A percentile compares a stretch with the other conserved stretches of the same genome.
Conservation (phyloP, 2,113 vertebrate genomes). For the Sardina pilchardus region DNA sequence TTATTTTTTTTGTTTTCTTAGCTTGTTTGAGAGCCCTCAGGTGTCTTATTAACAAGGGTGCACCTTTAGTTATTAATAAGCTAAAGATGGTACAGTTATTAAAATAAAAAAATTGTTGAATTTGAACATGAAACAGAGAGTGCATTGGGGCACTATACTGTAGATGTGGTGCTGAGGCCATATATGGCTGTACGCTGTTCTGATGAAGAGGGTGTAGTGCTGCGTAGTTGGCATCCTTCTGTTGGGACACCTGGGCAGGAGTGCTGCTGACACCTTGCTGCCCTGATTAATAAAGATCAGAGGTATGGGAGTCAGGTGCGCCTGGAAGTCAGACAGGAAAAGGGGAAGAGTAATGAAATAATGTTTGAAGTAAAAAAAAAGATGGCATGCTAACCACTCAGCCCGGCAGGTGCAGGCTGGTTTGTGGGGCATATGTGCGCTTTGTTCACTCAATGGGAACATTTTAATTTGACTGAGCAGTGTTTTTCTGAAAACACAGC, state of each 20-base stretch:
- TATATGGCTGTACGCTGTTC: not conserved
- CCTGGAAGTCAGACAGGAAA: slow-evolving; percentile 27
- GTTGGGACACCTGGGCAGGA: slow-evolving; percentile 20
- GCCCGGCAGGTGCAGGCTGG: slow-evolving; percentile 61
- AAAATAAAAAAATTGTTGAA: not conserved
- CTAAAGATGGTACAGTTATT: not conserved
- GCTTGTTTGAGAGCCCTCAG: not conserved
- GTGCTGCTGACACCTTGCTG: not conserved
- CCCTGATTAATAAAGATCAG: slow-evolving; percentile 20
- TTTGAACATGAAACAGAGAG: not conserved
- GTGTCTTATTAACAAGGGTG: not conserved
- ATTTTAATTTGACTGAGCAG: slow-evolving; percentile 67
- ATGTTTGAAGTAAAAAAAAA: slow-evolving; percentile 38
- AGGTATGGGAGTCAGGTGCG: slow-evolving; percentile 30
- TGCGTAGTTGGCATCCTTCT: slow-evolving; percentile 19
- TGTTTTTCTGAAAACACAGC: slow-evolving; percentile 68
- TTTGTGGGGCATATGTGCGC: slow-evolving; percentile 56
- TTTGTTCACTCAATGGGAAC: slow-evolving; percentile 67
- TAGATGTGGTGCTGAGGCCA: not conserved
- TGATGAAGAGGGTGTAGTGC: not conserved
- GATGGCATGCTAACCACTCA: slow-evolving; percentile 35
- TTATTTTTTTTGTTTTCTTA: not conserved
- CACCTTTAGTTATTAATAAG: not conserved
- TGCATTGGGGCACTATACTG: not conserved
- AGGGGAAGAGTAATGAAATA: not conserved